phyloP scores from a whole-genome alignment of 1,140 invertebrate species.

The Ylistrum balloti region DNA sequence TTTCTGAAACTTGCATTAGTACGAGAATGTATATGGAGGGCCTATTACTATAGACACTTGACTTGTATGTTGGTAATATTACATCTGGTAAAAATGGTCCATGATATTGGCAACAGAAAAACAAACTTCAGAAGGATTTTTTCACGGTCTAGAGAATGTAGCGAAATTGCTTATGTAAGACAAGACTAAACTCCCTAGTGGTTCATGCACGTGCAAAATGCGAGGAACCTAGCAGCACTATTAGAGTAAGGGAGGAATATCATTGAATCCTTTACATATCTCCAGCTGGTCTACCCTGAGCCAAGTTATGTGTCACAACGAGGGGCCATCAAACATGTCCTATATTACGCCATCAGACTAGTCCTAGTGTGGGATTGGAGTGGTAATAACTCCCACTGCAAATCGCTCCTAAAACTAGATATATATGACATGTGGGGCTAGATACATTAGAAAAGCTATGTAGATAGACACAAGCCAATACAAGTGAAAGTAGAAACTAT shows the following conservation, averaged over 20 bases:
- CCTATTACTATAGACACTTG: background rate
- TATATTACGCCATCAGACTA: background rate
- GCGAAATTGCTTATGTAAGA: conserved; percentile 39
- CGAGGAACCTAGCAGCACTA: background rate
- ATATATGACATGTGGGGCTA: background rate
- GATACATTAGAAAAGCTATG: background rate
- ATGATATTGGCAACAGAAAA: background rate
- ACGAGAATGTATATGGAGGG: background rate
- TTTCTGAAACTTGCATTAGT: background rate
- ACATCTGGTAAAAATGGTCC: conserved; percentile 6
- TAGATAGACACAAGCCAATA: background rate
- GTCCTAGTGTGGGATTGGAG: background rate
- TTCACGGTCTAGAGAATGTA: conserved; percentile 31
- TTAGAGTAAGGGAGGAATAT: background rate
- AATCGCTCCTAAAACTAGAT: background rate
- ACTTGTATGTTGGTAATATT: background rate
- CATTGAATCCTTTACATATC: background rate
- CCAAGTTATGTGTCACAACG: conserved; percentile 5
- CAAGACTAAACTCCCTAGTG: conserved; percentile 22
- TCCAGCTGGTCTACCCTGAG: background rate
- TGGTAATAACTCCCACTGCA: background rate
- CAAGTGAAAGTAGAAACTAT: background rate
- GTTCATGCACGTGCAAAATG: conserved; percentile 21
- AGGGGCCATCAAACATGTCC: background rate
- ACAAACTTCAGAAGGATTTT: conserved; percentile 38